Percentiles rank a stretch among this genome's conserved stretches.
These are phyloP conservation scores for Ictidomys tridecemlineatus DNA, from an alignment of 2,113 vertebrate genomes.

Conservation along the genomic window DNA sequence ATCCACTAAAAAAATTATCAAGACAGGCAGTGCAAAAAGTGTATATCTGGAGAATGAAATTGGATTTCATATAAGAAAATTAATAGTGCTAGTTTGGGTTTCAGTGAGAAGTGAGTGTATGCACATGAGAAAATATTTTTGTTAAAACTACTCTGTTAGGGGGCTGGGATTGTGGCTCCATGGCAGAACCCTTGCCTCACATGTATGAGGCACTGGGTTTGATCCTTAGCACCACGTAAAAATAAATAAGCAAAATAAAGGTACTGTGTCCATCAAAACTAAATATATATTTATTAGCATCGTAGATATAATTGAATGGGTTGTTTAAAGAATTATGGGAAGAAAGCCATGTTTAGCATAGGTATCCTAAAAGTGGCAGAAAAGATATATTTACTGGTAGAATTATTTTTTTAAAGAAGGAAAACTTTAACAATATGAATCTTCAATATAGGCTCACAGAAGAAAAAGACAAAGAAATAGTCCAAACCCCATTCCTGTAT, in stretches of 20 bases:
- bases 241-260: no score
- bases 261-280: no score
- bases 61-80: constrained; percentile 65
- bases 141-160: neutral
- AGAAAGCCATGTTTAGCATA: constrained; percentile 27
- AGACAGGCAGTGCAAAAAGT: neutral
- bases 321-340: neutral
- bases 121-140: neutral
- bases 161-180: no score
- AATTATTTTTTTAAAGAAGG: neutral
- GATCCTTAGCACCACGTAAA: no score
- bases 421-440: neutral
- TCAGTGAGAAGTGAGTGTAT: neutral
- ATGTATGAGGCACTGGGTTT: no score
- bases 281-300: no score
- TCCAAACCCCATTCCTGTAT: neutral
- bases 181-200: no score
- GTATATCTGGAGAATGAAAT: neutral
- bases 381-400: neutral
- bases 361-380: neutral
- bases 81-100: neutral
- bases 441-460: neutral
- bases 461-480: neutral
- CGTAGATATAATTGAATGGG: neutral
- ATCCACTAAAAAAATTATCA: neutral